A percentile compares a stretch with the other conserved stretches of the same genome.
phyloP scores from a whole-genome alignment of 2,888 invertebrate species.

The Lasioglossum lativentre region DNA sequence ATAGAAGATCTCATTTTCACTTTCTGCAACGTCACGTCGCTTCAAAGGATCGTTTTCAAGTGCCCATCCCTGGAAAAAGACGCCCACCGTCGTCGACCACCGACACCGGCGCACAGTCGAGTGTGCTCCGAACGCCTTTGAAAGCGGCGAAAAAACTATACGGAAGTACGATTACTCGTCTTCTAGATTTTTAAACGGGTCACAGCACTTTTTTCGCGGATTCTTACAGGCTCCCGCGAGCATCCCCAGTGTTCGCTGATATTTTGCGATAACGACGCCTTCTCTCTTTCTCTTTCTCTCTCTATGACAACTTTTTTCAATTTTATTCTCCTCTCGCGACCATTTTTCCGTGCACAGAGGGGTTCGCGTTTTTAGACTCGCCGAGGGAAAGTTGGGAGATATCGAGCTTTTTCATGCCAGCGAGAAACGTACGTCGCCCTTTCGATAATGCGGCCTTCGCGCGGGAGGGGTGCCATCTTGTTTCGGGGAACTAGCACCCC shows the following conservation, averaged over 20 bases:
- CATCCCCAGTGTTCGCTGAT: conserved; percentile 35
- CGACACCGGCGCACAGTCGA: conserved; percentile 12
- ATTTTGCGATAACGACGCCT: neutral
- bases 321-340: neutral
- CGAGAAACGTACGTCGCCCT: neutral
- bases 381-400: neutral
- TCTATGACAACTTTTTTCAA: neutral
- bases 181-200: conserved; percentile 30
- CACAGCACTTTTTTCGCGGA: conserved; percentile 27
- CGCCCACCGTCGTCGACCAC: conserved; percentile 22
- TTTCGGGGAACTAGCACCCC: neutral
- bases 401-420: neutral
- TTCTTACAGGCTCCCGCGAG: conserved; percentile 14
- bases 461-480: conserved; percentile 20
- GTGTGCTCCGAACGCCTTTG: conserved; percentile 39
- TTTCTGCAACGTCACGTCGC: conserved; percentile 42
- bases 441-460: conserved; percentile 1
- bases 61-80: conserved; percentile 33
- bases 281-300: neutral
- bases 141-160: conserved; percentile 32
- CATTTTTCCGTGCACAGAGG: neutral
- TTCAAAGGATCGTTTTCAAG: conserved; percentile 53
- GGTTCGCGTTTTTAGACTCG: neutral
- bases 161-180: conserved; percentile 58
- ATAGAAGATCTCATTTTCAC: conserved; percentile 47